Conservation (phyloP, 1,140 invertebrate genomes). For the Euwallacea fornicatus region DNA sequence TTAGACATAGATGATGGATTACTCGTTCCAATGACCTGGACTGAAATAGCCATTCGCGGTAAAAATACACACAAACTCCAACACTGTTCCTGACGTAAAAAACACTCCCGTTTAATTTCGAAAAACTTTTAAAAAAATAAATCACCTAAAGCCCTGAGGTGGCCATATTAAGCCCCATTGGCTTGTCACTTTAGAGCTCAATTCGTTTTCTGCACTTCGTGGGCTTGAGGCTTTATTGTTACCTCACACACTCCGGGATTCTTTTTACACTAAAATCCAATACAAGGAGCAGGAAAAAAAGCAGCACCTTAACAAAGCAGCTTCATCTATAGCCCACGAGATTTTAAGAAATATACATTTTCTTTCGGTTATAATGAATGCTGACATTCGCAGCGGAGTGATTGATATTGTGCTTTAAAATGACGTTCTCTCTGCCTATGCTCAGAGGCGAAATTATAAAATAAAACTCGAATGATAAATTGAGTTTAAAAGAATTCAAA, state of each 20-base stretch:
- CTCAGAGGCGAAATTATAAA: constrained; percentile 2
- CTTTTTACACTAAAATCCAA: no score
- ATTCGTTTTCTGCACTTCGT: no score
- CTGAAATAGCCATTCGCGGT: background rate
- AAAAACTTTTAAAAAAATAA: background rate
- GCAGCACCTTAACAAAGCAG: background rate
- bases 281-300: no score
- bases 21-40: background rate
- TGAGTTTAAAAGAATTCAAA: constrained; percentile 3
- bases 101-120: no score
- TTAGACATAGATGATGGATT: background rate
- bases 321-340: background rate
- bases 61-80: background rate
- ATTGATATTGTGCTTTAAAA: constrained; percentile 6
- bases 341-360: background rate
- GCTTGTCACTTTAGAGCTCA: no score
- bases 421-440: constrained; percentile 3
- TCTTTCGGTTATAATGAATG: constrained; percentile 5
- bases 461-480: constrained; percentile 5
- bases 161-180: background rate
- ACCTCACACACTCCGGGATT: no score
- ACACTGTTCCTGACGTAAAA: background rate
- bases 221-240: no score
- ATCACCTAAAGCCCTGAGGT: background rate
- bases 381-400: constrained; percentile 2